Evolutionary conservation across 2,888 invertebrate species (phyloP).

Genomic region (Torymus texanus): DNA sequence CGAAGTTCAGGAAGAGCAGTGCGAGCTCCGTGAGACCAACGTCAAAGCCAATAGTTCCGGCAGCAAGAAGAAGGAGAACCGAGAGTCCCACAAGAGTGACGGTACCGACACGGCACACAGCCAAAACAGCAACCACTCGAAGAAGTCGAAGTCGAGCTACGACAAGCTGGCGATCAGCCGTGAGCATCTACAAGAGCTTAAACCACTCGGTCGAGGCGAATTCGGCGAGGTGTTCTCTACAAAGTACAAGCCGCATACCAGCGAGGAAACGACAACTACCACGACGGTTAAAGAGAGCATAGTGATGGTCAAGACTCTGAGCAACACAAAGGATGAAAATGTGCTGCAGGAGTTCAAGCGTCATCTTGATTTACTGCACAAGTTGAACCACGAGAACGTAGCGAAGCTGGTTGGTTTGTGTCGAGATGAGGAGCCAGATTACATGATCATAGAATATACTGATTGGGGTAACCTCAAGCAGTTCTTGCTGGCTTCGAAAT

Average conservation of each 20-base stretch:
- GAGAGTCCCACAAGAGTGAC: constrained; percentile 81
- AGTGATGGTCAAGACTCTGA: constrained; percentile 86
- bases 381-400: constrained; percentile 89
- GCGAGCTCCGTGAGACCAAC: constrained; percentile 74
- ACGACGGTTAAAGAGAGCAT: constrained; percentile 76
- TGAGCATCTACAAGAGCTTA: constrained; percentile 82
- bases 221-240: constrained; percentile 94
- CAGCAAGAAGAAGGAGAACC: constrained; percentile 70
- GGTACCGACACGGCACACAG: constrained; percentile 81
- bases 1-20: constrained; percentile 74
- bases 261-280: constrained; percentile 80
- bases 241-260: constrained; percentile 76
- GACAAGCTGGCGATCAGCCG: constrained; percentile 87
- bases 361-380: constrained; percentile 90
- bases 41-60: constrained; percentile 67
- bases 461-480: constrained; percentile 98
- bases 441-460: constrained; percentile 91
- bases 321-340: constrained; percentile 86
- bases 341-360: constrained; percentile 89
- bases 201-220: constrained; percentile 85
- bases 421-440: constrained; percentile 89
- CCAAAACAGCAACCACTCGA: constrained; percentile 79
- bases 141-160: constrained; percentile 81
- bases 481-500: constrained; percentile 82
- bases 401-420: constrained; percentile 88